Evolutionary conservation across 2,888 invertebrate genomes (phyloP).

Genomic region (Arge pagana): DNA sequence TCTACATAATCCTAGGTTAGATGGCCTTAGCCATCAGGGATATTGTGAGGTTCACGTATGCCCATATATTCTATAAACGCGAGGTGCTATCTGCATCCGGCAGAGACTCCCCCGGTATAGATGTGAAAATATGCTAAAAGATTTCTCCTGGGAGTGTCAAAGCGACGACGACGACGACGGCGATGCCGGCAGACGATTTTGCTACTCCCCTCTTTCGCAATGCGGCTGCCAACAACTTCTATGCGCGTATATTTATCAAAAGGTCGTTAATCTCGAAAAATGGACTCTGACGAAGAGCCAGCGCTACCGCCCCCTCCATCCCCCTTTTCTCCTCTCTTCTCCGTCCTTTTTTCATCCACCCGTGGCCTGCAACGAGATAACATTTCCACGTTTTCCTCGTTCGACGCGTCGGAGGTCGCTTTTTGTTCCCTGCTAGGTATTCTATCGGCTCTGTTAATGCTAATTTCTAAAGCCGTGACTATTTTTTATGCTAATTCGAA

Average conservation of each 20-base stretch:
- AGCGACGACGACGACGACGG: no score
- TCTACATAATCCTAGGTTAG: slow-evolving; percentile 38
- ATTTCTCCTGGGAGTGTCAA: slow-evolving; percentile 51
- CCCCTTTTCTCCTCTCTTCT: neutral
- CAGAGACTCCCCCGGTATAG: slow-evolving; percentile 49
- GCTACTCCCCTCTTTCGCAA: slow-evolving; percentile 17
- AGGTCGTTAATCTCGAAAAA: slow-evolving; percentile 34
- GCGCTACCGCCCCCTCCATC: neutral
- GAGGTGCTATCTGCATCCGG: slow-evolving; percentile 56
- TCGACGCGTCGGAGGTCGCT: no score
- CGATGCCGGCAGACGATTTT: slow-evolving; percentile 5
- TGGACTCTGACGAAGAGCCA: slow-evolving; percentile 1
- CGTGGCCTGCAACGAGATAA: no score
- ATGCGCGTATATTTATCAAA: slow-evolving; percentile 36
- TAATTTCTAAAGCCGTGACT: no score
- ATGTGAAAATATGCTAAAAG: slow-evolving; percentile 55
- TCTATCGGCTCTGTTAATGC: no score
- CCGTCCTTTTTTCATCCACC: neutral
- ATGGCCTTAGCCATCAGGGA: slow-evolving; percentile 55
- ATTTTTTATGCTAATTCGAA: no score
- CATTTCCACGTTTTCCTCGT: no score
- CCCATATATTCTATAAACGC: slow-evolving; percentile 39
- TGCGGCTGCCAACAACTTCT: no score
- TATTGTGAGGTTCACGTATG: slow-evolving; percentile 40
- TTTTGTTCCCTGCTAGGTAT: no score